Base-by-base conservation (phyloP, 2,888 invertebrate species). In the Schizotus pectinicornis region DNA sequence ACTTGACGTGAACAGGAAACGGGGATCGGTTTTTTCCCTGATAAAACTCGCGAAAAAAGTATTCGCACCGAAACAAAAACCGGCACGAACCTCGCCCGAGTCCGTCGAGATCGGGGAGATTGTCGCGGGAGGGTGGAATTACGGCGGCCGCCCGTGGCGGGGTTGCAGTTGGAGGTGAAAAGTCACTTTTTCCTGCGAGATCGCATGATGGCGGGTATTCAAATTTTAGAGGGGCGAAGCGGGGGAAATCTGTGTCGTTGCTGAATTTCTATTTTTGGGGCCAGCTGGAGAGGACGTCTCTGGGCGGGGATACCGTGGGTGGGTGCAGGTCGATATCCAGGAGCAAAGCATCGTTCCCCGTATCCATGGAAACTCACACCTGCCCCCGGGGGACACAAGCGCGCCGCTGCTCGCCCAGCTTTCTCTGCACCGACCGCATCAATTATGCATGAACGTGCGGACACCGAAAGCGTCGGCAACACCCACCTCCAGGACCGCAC, bases 1-100 rank as follows among this genome's bases (percentile, higher is more conserved):
- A 67, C 60, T 61, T 49, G 43, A 62, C 70, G 69, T 69, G 69
- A 64, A 64, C 69, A 62, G 66, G 69, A 70, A 70, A 65, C 59
- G 56, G 47, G 56, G 59, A 43, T 39, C 39, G 39, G 5, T 39
- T 34, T 32, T 52, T 51, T 52, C 36, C 30, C 11, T 45, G 45
- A 42, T 42, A 51, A 51, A 42, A 34, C 6, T 39, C 31, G 53
- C 52, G n/a, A n/a, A n/a, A 53, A 45, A 51, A 53, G 22, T 22
- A 5, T 22, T n/a, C n/a, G n/a, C n/a, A 37, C 34, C 22, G 6
- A 12, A 12, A 9, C 32, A 7, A 32, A 36, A 12, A 36, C 5
- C 30, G 11, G 14, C 6, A 8, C 35, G 12, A n/a, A 13, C 48
- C 31, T 50, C 38, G 45, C 45, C 37, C 38, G 38, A 46, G n/a